Base-by-base conservation (phyloP, 2,888 invertebrate genomes). In the Erynnis tages region DNA sequence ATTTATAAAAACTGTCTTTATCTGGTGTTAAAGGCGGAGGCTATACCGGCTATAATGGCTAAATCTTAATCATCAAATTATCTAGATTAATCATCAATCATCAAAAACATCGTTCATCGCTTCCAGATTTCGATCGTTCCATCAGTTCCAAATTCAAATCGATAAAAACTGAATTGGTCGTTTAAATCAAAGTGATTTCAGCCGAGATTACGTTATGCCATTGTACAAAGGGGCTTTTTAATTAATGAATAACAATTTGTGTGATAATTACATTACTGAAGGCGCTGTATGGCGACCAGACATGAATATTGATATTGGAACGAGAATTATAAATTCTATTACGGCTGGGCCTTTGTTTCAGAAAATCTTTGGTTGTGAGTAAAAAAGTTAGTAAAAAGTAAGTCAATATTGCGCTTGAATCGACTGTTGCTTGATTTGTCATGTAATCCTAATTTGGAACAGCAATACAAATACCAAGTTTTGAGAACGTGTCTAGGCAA, bases 161-260 rank as follows among this genome's bases (percentile, higher is more conserved):
- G 11, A 6, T 40, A 48, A 40, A 40, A 48, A 38, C 7, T 11
- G 11, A 35, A 37, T 37, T 43, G 11, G n/a, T 29, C 10, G 14
- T 17, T 16, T 19, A 37, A 40, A 48, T 40, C 29, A 21, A 32
- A 29, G 14, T 21, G 29, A 38, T 19, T 29, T 13, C 21, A 1
- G 6, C 14, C 34, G 23, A n/a, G 21, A 45, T 19, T 19, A 32
- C 21, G 21, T 40, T 23, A 13, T 23, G 32, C 40, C 30, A 48
- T 48, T 48, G 48, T 48, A 32, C 6, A 21, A 4, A 32, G 40
- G 29, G 29, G 30, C 48, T 10, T 23, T 21, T 32, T 38, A 40
- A 30, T 23, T 40, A 48, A 48, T 21, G n/a, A 48, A 30, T 40
- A 48, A 23, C 29, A 23, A 48, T 48, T 54, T 25, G 44, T 37